Conservation (phyloP, 2,888 invertebrate species). For the Scaptomyza reducta region DNA sequence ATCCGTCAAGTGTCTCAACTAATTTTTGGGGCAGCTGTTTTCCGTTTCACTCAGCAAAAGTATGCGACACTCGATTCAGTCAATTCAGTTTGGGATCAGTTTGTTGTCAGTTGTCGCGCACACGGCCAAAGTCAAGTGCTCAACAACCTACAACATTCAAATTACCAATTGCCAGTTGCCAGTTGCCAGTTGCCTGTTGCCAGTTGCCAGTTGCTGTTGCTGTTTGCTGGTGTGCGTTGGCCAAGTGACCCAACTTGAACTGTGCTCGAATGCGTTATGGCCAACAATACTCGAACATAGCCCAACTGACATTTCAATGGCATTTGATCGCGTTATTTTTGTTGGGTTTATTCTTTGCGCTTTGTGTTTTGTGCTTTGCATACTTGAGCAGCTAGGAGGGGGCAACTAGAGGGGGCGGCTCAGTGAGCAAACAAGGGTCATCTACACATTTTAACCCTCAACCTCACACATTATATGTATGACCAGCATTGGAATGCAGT, state of each 20-base stretch:
- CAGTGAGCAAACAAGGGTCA: constrained; percentile 19
- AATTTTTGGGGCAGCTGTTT: constrained; percentile 45
- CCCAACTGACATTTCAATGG: constrained; percentile 57
- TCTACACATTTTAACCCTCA: constrained; percentile 46
- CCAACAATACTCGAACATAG: constrained; percentile 8
- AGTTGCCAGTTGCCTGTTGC: constrained; percentile 12
- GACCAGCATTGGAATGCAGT: constrained; percentile 64
- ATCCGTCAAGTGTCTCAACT: constrained; percentile 18
- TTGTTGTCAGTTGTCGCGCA: constrained; percentile 35
- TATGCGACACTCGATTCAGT: constrained; percentile 19
- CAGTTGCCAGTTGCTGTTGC: constrained; percentile 14
- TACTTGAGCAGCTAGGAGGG: constrained; percentile 36
- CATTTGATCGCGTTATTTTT: constrained; percentile 54
- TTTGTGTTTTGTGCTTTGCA: constrained; percentile 53
- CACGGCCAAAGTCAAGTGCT: constrained; percentile 31
- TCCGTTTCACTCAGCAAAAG: constrained; percentile 12
- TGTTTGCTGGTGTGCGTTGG: not conserved
- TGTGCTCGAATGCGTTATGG: constrained; percentile 19
- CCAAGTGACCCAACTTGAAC: constrained; percentile 45
- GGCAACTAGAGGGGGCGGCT: constrained; percentile 2
- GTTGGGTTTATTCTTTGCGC: constrained; percentile 18
- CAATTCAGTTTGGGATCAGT: constrained; percentile 17
- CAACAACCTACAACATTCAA: constrained; percentile 12
- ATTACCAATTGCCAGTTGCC: not conserved
- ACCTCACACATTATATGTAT: constrained; percentile 44